Conservation (phyloP, 2,888 invertebrate species). For the Drosophila stalkeri region DNA sequence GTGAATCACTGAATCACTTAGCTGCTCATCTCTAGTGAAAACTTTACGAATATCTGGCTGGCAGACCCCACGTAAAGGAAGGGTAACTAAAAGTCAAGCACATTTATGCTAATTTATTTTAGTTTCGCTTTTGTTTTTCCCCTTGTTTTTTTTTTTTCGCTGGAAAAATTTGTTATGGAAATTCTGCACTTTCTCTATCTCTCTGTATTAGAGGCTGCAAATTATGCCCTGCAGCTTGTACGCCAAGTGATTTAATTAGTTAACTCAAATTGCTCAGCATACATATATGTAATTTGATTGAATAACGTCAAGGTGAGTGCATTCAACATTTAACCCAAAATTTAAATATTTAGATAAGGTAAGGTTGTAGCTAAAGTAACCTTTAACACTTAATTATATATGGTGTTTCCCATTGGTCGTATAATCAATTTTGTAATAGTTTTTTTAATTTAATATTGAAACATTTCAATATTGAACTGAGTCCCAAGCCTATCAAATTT, state of each 20-base stretch:
- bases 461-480: no score
- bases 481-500: no score
- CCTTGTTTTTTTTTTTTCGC: not conserved
- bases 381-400: no score
- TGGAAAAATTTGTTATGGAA: slow-evolving; percentile 12
- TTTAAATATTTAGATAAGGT: no score
- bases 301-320: not conserved
- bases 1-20: not conserved
- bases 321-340: not conserved
- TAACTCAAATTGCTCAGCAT: not conserved
- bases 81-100: slow-evolving; percentile 12
- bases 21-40: not conserved
- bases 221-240: slow-evolving; percentile 2
- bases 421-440: not conserved
- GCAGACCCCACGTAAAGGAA: not conserved
- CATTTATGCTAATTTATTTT: slow-evolving; percentile 28
- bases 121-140: slow-evolving; percentile 7
- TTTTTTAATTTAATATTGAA: no score
- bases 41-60: not conserved
- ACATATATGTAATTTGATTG: not conserved
- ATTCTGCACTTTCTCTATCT: not conserved
- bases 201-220: slow-evolving; percentile 14
- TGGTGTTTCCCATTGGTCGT: not conserved
- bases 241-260: not conserved
- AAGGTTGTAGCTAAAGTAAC: no score